A percentile compares a stretch with the other conserved stretches of the same genome.
Conservation (phyloP, 2,888 invertebrate species). For the Eupeodes latifasciatus region DNA sequence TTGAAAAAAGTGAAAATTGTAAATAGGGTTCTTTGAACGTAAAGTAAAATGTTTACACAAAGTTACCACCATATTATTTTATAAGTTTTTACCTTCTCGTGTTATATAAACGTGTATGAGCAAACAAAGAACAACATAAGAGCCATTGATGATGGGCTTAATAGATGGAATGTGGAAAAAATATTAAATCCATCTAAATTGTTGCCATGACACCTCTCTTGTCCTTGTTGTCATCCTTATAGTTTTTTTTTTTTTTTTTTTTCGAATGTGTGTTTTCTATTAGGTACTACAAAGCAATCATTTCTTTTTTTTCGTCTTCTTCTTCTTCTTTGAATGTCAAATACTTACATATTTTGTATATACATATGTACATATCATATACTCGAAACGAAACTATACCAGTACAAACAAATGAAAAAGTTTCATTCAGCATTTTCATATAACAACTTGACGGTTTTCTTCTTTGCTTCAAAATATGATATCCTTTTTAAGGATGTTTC, state of each 20-base stretch:
- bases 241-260: neutral
- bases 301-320: neutral
- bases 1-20: too few relatives aligned
- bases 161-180: slow-evolving; percentile 47
- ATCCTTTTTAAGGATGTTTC: slow-evolving; percentile 8
- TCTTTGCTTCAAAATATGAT: neutral
- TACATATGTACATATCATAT: too few relatives aligned
- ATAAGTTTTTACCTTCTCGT: too few relatives aligned
- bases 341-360: neutral
- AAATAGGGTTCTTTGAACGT: too few relatives aligned
- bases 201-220: slow-evolving; percentile 34
- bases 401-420: neutral
- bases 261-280: slow-evolving; percentile 20
- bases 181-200: slow-evolving; percentile 58
- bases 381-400: too few relatives aligned
- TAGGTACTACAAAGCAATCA: slow-evolving; percentile 22
- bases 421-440: slow-evolving; percentile 8
- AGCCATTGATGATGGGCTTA: neutral
- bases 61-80: too few relatives aligned
- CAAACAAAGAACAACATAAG: neutral
- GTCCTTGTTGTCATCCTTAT: slow-evolving; percentile 50
- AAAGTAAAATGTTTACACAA: too few relatives aligned
- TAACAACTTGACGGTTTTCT: neutral
- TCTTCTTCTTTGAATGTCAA: neutral
- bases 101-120: too few relatives aligned